Percentiles rank a stretch among this genome's conserved stretches.
These are phyloP conservation scores for Molanna angustata DNA, from an alignment of 2,888 invertebrate genomes.

Conservation along the genomic window DNA sequence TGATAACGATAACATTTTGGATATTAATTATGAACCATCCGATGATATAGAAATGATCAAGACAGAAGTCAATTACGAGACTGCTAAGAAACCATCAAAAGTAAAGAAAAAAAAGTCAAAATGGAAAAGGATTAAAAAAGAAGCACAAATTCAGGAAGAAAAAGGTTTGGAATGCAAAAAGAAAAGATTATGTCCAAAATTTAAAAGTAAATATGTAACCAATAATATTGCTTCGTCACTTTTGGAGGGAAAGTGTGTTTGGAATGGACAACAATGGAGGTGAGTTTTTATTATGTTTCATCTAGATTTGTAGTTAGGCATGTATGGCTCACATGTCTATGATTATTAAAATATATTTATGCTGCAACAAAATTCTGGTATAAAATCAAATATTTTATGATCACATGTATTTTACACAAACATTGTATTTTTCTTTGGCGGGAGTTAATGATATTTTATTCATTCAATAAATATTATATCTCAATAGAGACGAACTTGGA, in stretches of 20 bases:
- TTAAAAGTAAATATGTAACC: constrained; percentile 11
- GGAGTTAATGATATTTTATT: too few relatives aligned
- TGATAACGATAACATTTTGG: constrained; percentile 7
- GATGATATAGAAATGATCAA: constrained; percentile 24
- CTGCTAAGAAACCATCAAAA: constrained; percentile 5
- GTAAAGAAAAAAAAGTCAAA: constrained; percentile 24
- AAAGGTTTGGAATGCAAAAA: constrained; percentile 29
- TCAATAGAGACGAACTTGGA: too few relatives aligned
- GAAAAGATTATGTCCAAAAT: constrained; percentile 31
- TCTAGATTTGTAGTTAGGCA: neutral
- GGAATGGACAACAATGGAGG: constrained; percentile 50
- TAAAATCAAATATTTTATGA: too few relatives aligned
- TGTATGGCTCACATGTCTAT: neutral
- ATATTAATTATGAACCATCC: constrained; percentile 12
- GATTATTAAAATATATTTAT: too few relatives aligned
- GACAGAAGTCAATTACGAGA: constrained; percentile 9
- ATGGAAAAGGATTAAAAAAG: constrained; percentile 18
- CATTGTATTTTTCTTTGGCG: too few relatives aligned
- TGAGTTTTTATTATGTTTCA: constrained; percentile 36
- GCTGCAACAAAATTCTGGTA: too few relatives aligned
- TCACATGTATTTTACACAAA: too few relatives aligned
- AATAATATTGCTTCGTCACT: constrained; percentile 46
- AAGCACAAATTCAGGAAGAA: constrained; percentile 21
- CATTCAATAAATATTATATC: too few relatives aligned
- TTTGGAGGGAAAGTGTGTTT: constrained; percentile 46